Conservation (phyloP, 2,797 vertebrate species). For the Squalus acanthias region DNA sequence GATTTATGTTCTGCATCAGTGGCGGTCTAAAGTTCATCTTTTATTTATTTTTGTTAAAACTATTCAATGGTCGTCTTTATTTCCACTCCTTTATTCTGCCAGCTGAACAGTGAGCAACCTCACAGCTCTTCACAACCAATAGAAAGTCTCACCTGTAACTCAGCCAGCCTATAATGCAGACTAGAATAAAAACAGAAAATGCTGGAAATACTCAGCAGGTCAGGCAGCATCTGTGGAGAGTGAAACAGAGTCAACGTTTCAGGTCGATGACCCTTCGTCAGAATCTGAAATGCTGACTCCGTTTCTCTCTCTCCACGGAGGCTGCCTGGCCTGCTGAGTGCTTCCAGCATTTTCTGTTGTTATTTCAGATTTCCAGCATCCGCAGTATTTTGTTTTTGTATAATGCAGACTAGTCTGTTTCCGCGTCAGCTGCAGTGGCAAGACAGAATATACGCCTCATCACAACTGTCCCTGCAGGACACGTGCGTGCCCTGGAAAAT, state of each 20-base stretch:
- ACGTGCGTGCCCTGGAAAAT: too few relatives aligned
- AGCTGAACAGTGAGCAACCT: not conserved
- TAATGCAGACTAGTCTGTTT: not conserved
- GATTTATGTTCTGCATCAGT: not conserved
- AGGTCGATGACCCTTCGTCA: too few relatives aligned
- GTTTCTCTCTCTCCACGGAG: too few relatives aligned
- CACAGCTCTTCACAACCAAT: not conserved
- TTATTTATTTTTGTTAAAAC: not conserved
- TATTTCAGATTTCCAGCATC: too few relatives aligned
- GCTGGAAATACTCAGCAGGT: too few relatives aligned
- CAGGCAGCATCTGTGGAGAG: too few relatives aligned
- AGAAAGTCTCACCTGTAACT: not conserved
- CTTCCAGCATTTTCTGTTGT: too few relatives aligned
- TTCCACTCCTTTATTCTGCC: not conserved
- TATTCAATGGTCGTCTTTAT: not conserved
- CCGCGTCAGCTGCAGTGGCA: not conserved
- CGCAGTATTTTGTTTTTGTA: too few relatives aligned
- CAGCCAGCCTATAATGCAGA: not conserved
- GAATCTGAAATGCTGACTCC: too few relatives aligned
- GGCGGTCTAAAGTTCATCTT: not conserved
- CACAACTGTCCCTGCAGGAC: not conserved
- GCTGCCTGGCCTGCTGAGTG: too few relatives aligned
- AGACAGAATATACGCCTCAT: not conserved
- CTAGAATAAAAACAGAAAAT: not conserved
- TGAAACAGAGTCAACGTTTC: too few relatives aligned